Conservation (phyloP, 1,140 invertebrate genomes). For the Gerris buenoi region DNA sequence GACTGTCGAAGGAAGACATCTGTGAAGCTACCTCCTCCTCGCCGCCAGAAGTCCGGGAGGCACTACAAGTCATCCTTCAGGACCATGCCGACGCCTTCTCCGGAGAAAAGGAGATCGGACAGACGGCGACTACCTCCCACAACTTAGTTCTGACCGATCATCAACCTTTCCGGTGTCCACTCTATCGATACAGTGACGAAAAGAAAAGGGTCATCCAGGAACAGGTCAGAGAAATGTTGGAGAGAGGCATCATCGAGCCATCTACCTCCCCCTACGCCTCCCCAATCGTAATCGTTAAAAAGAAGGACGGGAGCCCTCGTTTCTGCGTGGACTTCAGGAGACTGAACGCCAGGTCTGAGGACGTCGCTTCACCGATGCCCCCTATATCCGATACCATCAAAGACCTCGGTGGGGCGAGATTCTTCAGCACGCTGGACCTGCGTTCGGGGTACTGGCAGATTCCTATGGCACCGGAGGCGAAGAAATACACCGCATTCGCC, state of each 20-base stretch:
- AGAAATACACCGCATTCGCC: not conserved
- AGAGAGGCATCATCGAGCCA: constrained; percentile 28
- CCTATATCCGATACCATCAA: not conserved
- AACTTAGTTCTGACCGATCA: not conserved
- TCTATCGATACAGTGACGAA: not conserved
- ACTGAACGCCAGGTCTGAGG: constrained; percentile 26
- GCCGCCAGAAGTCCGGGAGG: not conserved
- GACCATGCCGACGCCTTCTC: not conserved
- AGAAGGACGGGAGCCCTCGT: constrained; percentile 32
- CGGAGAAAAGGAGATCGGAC: not conserved
- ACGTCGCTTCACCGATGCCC: not conserved
- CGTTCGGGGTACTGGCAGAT: not conserved
- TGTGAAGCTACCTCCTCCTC: not conserved
- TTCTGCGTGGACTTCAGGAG: constrained; percentile 34
- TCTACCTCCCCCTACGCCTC: constrained; percentile 31
- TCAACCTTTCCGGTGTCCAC: not conserved
- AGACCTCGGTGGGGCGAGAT: not conserved
- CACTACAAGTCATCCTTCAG: not conserved
- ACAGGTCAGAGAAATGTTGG: constrained; percentile 21
- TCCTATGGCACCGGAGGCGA: not conserved
- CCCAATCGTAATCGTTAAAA: constrained; percentile 34
- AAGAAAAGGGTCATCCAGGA: constrained; percentile 1
- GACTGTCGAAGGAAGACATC: not conserved
- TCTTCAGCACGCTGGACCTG: not conserved
- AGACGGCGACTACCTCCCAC: not conserved